Evolutionary conservation across 92 coral and sea anemone species (phyloP).

Genomic region (Palythoa heliodiscus): DNA sequence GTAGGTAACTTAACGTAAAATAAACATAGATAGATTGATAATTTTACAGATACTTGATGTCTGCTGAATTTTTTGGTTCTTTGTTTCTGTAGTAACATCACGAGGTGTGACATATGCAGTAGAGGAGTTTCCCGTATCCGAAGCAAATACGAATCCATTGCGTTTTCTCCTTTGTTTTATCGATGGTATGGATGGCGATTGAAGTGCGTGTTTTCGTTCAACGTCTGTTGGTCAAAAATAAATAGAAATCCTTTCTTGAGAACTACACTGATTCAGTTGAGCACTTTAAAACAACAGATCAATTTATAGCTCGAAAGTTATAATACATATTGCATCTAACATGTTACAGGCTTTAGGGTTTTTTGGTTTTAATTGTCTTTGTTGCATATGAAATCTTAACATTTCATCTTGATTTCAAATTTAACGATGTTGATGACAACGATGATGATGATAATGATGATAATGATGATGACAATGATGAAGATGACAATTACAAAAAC

Average conservation of each 20-base stretch:
- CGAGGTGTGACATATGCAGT: neutral
- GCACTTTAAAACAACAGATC: too few relatives aligned
- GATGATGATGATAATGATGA: too few relatives aligned
- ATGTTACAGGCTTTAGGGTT: too few relatives aligned
- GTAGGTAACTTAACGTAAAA: neutral
- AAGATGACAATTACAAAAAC: too few relatives aligned
- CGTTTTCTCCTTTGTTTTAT: neutral
- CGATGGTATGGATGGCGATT: neutral
- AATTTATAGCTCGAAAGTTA: too few relatives aligned
- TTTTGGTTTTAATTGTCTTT: too few relatives aligned
- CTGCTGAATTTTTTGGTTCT: neutral
- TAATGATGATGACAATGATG: too few relatives aligned
- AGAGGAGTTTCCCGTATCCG: neutral
- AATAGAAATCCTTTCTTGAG: neutral
- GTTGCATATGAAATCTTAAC: too few relatives aligned
- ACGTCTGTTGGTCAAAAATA: neutral
- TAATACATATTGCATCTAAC: too few relatives aligned
- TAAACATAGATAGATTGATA: neutral
- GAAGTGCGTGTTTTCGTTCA: neutral
- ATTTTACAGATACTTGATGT: neutral
- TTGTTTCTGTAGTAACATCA: neutral
- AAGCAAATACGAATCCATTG: neutral
- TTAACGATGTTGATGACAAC: too few relatives aligned
- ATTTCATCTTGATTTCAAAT: too few relatives aligned
- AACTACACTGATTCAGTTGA: too few relatives aligned